Evolutionary conservation across 2,797 vertebrate genomes (phyloP).

Genomic region (Allobates femoralis): DNA sequence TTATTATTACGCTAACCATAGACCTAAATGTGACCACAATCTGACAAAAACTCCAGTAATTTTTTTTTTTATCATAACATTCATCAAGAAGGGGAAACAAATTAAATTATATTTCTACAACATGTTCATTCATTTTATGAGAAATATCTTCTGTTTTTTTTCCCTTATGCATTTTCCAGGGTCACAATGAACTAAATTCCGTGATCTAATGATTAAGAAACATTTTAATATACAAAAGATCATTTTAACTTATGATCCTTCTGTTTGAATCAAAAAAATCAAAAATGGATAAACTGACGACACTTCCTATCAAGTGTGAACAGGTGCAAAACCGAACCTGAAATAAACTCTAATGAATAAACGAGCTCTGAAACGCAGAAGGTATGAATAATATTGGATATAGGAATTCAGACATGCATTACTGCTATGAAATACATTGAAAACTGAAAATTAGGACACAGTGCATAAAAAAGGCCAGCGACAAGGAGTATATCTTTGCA

Average conservation of each 20-base stretch:
- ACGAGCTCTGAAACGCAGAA: no score
- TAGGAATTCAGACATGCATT: no score
- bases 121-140: not conserved
- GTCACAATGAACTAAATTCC: not conserved
- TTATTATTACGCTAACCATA: not conserved
- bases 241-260: not conserved
- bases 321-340: no score
- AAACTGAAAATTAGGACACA: no score
- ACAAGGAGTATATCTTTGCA: no score
- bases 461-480: no score
- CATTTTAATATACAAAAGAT: not conserved
- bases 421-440: no score
- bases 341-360: no score
- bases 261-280: not conserved
- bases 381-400: no score
- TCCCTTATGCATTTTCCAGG: not conserved
- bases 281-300: no score
- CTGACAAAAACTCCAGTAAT: not conserved
- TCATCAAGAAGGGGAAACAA: not conserved
- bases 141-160: not conserved
- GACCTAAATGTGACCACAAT: not conserved
- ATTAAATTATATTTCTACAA: not conserved
- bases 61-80: not conserved
- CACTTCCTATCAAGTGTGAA: no score
- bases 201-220: not conserved